Conservation (phyloP, 2,113 vertebrate species). For the Phalacrocorax brasilianus region DNA sequence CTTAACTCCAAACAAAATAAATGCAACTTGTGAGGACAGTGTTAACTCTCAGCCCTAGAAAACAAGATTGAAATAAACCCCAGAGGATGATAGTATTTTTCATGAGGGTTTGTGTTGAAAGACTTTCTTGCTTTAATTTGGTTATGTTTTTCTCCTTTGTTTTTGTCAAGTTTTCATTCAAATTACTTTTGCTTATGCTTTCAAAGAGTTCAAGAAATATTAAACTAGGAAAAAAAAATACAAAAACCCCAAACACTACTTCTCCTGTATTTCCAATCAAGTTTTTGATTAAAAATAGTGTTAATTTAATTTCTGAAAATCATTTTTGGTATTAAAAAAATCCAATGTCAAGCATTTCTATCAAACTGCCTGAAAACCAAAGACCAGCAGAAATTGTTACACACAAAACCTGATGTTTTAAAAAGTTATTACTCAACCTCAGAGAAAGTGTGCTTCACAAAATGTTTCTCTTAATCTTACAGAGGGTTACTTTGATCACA, state of each 20-base stretch:
- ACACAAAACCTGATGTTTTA: background rate
- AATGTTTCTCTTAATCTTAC: background rate
- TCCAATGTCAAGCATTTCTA: background rate
- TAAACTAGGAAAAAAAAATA: background rate
- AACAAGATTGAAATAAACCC: background rate
- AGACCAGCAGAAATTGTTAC: background rate
- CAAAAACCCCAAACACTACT: fast-evolving
- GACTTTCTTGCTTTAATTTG: background rate
- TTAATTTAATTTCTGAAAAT: background rate
- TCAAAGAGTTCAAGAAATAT: background rate
- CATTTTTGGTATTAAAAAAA: background rate
- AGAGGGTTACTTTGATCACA: background rate
- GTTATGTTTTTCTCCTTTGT: background rate
- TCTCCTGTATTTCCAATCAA: background rate
- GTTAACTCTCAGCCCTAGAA: background rate
- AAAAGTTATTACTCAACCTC: background rate
- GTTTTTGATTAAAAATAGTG: background rate
- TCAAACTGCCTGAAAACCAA: background rate
- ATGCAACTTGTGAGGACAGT: background rate
- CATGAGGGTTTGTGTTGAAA: background rate
- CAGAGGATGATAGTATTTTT: background rate
- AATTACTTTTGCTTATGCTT: background rate
- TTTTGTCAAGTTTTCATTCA: background rate
- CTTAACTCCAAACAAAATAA: background rate
- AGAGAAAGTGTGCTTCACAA: background rate